Evolutionary conservation across 2,888 invertebrate species (phyloP), one percentile per base, ranked within the genome.

Genomic region (Drosophila atripex): DNA sequence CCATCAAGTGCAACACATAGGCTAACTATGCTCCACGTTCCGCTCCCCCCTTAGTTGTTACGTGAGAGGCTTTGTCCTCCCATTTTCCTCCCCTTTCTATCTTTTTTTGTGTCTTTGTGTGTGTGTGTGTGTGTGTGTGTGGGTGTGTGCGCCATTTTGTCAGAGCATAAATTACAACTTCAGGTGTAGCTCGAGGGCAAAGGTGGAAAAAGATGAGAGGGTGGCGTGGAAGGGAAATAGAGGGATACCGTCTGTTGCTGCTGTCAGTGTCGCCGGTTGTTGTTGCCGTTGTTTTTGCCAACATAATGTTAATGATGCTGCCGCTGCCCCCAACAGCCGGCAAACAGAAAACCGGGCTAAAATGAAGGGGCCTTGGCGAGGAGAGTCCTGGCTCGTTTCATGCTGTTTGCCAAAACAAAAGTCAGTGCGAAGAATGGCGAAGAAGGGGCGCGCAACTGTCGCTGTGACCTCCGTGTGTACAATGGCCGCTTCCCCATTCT

Each of bases 251-350:
- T 73, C 79, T 69, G 78, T 71, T 64, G 66, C 66, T 52, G 63
- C 49, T 66, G 68, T 57, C 65, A 71, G 50, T 56, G 74, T 79
- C 73, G 85, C 79, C 79, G 82, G 73, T 75, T 85, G 77, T 72
- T 84, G 51, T n/a, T 39, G 39, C 71, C 59, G 77, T 66, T 51
- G 49, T 70, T 84, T 78, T 68, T 77, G 82, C 82, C 85, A 82
- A 82, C 79, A 85, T 82, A 82, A 85, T 82, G 85, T 82, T 82
- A 82, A 82, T 82, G 86, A 82, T 82, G 80, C 80, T 75, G 83
- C 77, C 63, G 21, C 21, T 23, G 21, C 39, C 64, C 61, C 39
- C 64, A n/a, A n/a, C 61, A 46, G 73, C 70, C 57, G 52, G 69
- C 58, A 56, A 53, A 49, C 25, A 54, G 46, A 60, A 25, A 47